Evolutionary conservation across 2,113 vertebrate genomes (phyloP), one percentile per base, ranked within the genome.

Genomic region (Alligator sinensis): DNA sequence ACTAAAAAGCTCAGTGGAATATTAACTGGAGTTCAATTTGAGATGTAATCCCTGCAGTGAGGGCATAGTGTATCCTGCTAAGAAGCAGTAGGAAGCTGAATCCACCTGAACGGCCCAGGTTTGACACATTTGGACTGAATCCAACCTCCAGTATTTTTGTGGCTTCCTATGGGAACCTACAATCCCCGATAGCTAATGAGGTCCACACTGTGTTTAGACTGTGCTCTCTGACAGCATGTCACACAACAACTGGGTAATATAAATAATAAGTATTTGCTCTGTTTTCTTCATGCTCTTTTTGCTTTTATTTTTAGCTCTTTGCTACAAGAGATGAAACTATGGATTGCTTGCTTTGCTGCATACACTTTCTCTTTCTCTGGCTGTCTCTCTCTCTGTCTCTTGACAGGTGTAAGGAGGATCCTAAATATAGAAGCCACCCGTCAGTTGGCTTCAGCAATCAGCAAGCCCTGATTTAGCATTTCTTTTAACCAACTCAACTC

Each of bases 291-390:
- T 92, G 82, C 83, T 96, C 93, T 94, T 97, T 91, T 94, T 80
- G 84, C 83, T 94, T 94, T 86, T 98, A 98, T 98, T 97, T 98
- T 97, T 98, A 97, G 96, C 94, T 92, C 62, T 92, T 81, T 91
- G 85, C 90, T 84, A 81, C 30, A 84, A 88, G 89, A 95, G 90
- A 86, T 86, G 76, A 72, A 60, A 88, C 90, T 90, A 83, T 93
- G 94, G 87, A 95, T 96, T 91, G 70, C 90, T 82, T 97, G 89
- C 96, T 97, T 82, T 81, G 88, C 82, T 89, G 85, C 85, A 79
- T 82, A 94, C 34, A 9, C 79, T 78, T 87, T 86, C 91, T 91
- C 76, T 96, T 70, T 92, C 0, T 0, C 63, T 87, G 84, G 28
- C 89, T 95, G 77, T 91, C 88, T 95, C 58, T 79, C 86, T 96